These are phyloP conservation scores for Orthonevra nobilis DNA, from an alignment of 2,888 invertebrate genomes.

Conservation along the genomic window DNA sequence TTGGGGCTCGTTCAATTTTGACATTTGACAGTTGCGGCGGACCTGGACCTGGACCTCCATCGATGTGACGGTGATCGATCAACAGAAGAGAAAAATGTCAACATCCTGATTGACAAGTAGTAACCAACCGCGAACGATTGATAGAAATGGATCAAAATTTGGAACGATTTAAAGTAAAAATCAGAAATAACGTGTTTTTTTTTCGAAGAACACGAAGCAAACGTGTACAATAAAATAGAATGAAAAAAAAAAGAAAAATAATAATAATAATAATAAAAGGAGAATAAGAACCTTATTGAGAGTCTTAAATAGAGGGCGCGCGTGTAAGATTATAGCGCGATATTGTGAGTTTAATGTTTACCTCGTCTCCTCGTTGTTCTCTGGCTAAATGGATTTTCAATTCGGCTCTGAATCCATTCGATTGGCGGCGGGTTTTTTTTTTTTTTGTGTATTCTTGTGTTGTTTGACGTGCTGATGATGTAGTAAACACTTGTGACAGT, in stretches of 20 bases:
- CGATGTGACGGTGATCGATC: constrained; percentile 13
- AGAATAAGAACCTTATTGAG: constrained; percentile 32
- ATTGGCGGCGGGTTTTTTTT: not conserved
- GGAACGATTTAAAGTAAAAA: not conserved
- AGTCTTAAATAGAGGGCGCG: constrained; percentile 48
- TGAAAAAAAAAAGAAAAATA: not conserved
- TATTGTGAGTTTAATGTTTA: constrained; percentile 46
- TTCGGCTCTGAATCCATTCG: constrained; percentile 8
- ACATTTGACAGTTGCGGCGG: too few relatives aligned
- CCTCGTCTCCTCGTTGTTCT: constrained; percentile 29
- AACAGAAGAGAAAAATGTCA: constrained; percentile 10
- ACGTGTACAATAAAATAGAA: too few relatives aligned
- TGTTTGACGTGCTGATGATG: constrained; percentile 37
- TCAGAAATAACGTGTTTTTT: too few relatives aligned
- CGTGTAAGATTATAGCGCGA: constrained; percentile 47
- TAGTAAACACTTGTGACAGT: constrained; percentile 57
- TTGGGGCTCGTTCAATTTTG: too few relatives aligned
- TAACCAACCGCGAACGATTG: too few relatives aligned
- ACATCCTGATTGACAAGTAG: constrained; percentile 4
- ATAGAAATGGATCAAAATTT: constrained; percentile 21
- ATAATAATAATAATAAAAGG: not conserved
- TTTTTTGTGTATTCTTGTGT: not conserved
- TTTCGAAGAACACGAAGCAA: constrained; percentile 8
- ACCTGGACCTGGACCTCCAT: too few relatives aligned
- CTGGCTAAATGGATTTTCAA: constrained; percentile 55